These are phyloP conservation scores for Ammodytes marinus DNA, from an alignment of 2,113 vertebrate species.

Conservation along the genomic window DNA sequence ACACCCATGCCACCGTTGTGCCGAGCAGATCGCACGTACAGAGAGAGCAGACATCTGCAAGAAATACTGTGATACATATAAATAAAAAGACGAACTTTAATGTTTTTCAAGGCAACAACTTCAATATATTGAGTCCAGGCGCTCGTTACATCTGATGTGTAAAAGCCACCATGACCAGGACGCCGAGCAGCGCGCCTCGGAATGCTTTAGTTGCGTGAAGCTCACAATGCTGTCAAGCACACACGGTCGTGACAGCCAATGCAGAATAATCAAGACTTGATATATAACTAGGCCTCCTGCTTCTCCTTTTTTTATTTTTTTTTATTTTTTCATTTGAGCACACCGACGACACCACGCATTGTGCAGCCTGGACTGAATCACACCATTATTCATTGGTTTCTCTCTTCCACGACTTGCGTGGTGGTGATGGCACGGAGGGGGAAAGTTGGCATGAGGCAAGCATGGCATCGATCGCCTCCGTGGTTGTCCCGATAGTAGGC, in stretches of 20 bases:
- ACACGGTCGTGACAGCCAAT: slow-evolving; percentile 34
- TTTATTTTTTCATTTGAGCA: slow-evolving; percentile 11
- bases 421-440: slow-evolving; percentile 22
- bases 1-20: slow-evolving; percentile 50
- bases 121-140: slow-evolving; percentile 53
- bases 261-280: slow-evolving; percentile 66
- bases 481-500: slow-evolving; percentile 47
- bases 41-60: slow-evolving; percentile 24
- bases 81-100: slow-evolving; percentile 17
- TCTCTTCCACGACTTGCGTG: slow-evolving; percentile 36
- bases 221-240: slow-evolving; percentile 44
- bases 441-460: slow-evolving; percentile 73
- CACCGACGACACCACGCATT: slow-evolving; percentile 1
- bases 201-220: slow-evolving; percentile 1
- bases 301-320: slow-evolving; percentile 12
- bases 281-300: slow-evolving; percentile 56
- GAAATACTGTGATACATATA: neutral
- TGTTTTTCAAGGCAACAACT: slow-evolving; percentile 49
- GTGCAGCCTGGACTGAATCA: slow-evolving; percentile 45
- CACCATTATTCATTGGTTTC: slow-evolving; percentile 42
- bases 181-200: slow-evolving; percentile 21
- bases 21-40: neutral
- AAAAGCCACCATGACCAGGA: slow-evolving; percentile 9
- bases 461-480: slow-evolving; percentile 62
- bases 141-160: slow-evolving; percentile 2